phyloP scores from a whole-genome alignment of 2,888 invertebrate genomes.

The Perdita meconis region DNA sequence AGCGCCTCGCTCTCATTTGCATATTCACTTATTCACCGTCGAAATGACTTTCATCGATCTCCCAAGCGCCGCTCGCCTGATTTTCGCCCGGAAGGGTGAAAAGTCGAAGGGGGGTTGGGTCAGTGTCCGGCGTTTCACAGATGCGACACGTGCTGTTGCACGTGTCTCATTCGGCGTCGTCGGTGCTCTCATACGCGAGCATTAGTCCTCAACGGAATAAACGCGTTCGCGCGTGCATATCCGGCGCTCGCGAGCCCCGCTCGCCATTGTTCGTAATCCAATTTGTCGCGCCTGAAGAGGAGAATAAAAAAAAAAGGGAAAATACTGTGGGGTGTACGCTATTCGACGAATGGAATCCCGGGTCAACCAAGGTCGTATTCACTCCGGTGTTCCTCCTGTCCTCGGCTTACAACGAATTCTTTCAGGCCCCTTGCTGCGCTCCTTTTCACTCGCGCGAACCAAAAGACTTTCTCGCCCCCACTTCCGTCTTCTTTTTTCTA shows the following conservation, averaged over 20 bases:
- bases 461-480: constrained; percentile 56
- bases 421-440: background rate
- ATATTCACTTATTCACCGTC: background rate
- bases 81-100: background rate
- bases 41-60: background rate
- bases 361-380: constrained; percentile 37
- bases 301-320: background rate
- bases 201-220: constrained; percentile 52
- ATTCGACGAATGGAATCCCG: constrained; percentile 39
- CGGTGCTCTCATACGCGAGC: constrained; percentile 33
- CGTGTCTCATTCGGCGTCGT: constrained; percentile 48
- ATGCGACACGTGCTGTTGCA: constrained; percentile 58
- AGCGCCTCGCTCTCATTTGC: background rate
- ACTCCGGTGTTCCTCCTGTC: background rate
- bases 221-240: constrained; percentile 54
- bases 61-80: background rate
- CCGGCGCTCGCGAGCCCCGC: constrained; percentile 26
- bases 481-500: constrained; percentile 14
- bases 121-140: constrained; percentile 43
- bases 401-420: background rate
- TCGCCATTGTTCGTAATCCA: constrained; percentile 56
- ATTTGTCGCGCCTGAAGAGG: constrained; percentile 51
- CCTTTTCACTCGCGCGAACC: constrained; percentile 36
- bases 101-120: constrained; percentile 38
- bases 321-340: background rate